phyloP scores from a whole-genome alignment of 2,888 invertebrate species.

The Archips crataeganus region DNA sequence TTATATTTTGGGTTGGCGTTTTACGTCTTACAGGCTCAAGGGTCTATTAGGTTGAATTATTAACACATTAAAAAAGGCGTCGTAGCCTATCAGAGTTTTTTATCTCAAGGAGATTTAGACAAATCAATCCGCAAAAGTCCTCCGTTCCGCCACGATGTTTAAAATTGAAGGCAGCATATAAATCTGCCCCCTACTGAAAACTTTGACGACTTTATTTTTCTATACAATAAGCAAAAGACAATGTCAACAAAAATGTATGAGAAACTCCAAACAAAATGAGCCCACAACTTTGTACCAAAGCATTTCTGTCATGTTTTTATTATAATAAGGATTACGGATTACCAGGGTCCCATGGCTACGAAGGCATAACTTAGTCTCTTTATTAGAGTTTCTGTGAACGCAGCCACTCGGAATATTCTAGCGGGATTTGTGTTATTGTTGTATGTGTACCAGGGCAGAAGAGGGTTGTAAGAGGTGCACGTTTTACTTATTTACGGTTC shows the following conservation, averaged over 20 bases:
- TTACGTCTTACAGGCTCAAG: too few relatives aligned
- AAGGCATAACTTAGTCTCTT: slow-evolving; percentile 31
- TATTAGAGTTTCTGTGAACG: slow-evolving; percentile 14
- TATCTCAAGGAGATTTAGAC: too few relatives aligned
- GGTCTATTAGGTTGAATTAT: too few relatives aligned
- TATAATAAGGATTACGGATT: slow-evolving; percentile 26
- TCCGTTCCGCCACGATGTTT: too few relatives aligned
- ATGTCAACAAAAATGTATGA: background rate
- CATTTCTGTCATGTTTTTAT: slow-evolving; percentile 26
- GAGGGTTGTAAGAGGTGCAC: slow-evolving; percentile 2
- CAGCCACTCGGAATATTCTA: slow-evolving; percentile 31
- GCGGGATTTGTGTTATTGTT: slow-evolving; percentile 30
- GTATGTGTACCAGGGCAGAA: slow-evolving; percentile 5
- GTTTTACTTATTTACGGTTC: slow-evolving; percentile 4
- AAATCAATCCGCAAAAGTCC: too few relatives aligned
- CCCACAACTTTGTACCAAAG: slow-evolving; percentile 12
- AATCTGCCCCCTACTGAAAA: too few relatives aligned
- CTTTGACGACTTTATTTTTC: too few relatives aligned
- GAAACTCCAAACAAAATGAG: background rate
- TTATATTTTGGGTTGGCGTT: too few relatives aligned
- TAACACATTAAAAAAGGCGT: too few relatives aligned
- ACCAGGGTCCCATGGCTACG: slow-evolving; percentile 22
- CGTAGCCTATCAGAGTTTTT: too few relatives aligned
- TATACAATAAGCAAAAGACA: too few relatives aligned
- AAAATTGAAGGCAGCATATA: too few relatives aligned